These are phyloP conservation scores for Hucho hucho DNA, from an alignment of 2,113 vertebrate genomes.

Conservation along the genomic window DNA sequence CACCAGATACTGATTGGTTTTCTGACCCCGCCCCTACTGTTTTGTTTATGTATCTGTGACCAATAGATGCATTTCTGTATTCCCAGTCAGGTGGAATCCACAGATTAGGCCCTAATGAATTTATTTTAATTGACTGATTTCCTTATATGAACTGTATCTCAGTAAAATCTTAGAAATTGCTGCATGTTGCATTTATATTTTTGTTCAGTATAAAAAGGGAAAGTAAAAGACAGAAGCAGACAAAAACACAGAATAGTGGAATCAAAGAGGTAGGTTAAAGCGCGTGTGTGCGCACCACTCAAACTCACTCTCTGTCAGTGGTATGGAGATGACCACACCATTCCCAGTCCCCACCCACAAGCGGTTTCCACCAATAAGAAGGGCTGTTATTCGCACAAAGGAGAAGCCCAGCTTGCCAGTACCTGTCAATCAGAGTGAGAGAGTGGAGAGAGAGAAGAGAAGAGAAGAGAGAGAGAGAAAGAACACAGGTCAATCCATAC, in stretches of 20 bases:
- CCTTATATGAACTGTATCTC: no score
- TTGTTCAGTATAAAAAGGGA: slow-evolving; percentile 11
- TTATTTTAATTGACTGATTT: no score
- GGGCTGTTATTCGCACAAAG: slow-evolving; percentile 94
- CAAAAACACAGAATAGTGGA: slow-evolving; percentile 28
- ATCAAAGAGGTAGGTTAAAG: slow-evolving; percentile 2
- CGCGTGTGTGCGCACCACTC: neutral
- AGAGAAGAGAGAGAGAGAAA: neutral
- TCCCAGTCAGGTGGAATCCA: no score
- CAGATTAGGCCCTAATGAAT: no score
- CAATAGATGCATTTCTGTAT: no score
- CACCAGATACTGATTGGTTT: no score
- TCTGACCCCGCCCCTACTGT: no score
- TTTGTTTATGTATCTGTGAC: no score
- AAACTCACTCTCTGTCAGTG: slow-evolving; percentile 93
- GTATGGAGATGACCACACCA: slow-evolving; percentile 97
- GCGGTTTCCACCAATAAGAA: slow-evolving; percentile 94
- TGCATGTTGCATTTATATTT: no score
- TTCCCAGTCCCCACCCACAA: slow-evolving; percentile 98
- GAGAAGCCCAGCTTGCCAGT: slow-evolving; percentile 98
- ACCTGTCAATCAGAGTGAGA: slow-evolving; percentile 71
- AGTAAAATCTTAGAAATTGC: no score
- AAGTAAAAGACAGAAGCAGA: slow-evolving; percentile 22
- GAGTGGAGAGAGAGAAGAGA: neutral
- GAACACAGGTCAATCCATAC: neutral